These are phyloP conservation scores for Zophobas atratus DNA, from an alignment of 1,140 invertebrate genomes.

Conservation along the genomic window DNA sequence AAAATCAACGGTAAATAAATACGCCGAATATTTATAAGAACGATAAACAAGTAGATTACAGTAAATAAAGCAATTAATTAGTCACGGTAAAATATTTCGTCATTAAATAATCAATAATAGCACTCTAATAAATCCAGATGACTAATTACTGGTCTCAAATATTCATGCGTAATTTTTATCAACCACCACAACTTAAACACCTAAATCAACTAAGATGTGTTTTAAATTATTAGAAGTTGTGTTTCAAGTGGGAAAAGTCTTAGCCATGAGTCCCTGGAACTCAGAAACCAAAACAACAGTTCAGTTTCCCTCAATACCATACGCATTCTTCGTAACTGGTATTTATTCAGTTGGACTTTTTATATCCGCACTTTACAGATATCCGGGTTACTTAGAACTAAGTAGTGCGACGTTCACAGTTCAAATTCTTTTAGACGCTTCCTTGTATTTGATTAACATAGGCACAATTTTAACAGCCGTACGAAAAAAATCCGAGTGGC, in stretches of 20 bases:
- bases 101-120: no score
- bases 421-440: not conserved
- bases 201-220: not conserved
- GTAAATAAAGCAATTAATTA: no score
- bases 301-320: not conserved
- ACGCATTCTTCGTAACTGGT: not conserved
- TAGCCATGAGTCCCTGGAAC: not conserved
- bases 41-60: no score
- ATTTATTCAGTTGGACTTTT: not conserved
- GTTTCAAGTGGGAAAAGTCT: not conserved
- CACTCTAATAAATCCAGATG: no score
- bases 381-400: not conserved
- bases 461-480: no score
- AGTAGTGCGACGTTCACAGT: not conserved
- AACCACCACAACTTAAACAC: not conserved
- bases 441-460: not conserved
- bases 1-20: no score
- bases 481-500: no score
- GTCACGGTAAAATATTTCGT: no score
- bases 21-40: no score
- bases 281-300: not conserved
- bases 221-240: not conserved
- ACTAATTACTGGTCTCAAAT: no score
- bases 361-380: not conserved
- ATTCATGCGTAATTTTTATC: not conserved